These are phyloP conservation scores for Naso thynnoides DNA, from an alignment of 2,797 vertebrate genomes.

Conservation along the genomic window DNA sequence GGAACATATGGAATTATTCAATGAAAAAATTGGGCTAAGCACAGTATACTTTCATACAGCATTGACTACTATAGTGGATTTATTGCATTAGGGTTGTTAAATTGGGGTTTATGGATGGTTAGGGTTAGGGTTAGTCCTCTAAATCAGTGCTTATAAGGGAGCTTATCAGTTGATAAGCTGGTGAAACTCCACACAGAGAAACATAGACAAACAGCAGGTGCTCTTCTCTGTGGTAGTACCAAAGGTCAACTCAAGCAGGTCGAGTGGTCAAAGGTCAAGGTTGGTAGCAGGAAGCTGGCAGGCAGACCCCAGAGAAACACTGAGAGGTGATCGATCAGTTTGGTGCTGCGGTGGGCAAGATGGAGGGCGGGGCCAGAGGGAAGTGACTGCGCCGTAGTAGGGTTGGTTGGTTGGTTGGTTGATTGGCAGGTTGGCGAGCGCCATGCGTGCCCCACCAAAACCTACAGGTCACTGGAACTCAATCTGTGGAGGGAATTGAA, in stretches of 20 bases:
- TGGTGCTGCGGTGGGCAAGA: conserved; percentile 83
- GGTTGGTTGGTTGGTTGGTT: conserved; percentile 80
- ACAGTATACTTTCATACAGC: conserved; percentile 36
- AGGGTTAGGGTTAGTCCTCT: too few species aligned
- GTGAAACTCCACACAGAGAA: conserved; percentile 56
- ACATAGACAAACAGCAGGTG: conserved; percentile 74
- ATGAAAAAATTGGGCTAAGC: conserved; percentile 40
- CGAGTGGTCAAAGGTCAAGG: conserved; percentile 62
- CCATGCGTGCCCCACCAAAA: conserved; percentile 87
- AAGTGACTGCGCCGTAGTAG: conserved; percentile 87
- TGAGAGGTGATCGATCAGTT: conserved; percentile 78
- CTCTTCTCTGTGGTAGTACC: conserved; percentile 67
- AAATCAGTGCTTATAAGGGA: conserved; percentile 42
- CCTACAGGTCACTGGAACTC: conserved; percentile 86
- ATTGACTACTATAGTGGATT: conserved; percentile 33
- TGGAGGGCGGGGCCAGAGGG: conserved; percentile 85
- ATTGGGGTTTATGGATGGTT: conserved; percentile 23
- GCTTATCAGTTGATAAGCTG: conserved; percentile 46
- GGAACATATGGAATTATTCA: conserved; percentile 35
- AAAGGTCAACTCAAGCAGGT: conserved; percentile 52
- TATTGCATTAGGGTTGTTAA: conserved; percentile 32
- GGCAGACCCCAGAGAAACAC: conserved; percentile 85
- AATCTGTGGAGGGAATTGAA: conserved; percentile 87
- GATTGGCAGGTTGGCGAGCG: conserved; percentile 71
- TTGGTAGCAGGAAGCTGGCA: conserved; percentile 66